phyloP scores from a whole-genome alignment of 2,888 invertebrate species.

The Hecatera dysodea region DNA sequence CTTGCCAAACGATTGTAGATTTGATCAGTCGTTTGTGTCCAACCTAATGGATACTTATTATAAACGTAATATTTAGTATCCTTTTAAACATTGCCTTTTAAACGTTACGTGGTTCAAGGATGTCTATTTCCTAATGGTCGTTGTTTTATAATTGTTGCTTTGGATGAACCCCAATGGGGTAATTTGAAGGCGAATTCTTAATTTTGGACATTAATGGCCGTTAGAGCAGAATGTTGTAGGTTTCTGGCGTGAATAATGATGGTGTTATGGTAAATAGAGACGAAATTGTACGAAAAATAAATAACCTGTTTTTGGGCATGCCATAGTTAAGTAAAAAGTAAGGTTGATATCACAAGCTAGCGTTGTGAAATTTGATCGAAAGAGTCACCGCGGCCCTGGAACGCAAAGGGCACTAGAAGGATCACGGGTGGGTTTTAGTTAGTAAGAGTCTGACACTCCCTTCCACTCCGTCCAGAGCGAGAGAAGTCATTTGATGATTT shows the following conservation, averaged over 20 bases:
- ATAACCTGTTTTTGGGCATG: background rate
- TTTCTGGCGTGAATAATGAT: constrained; percentile 26
- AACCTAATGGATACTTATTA: constrained; percentile 20
- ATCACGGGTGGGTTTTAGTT: too few relatives aligned
- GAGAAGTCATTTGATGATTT: too few relatives aligned
- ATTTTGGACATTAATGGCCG: constrained; percentile 18
- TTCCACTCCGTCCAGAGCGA: too few relatives aligned
- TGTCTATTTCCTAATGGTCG: constrained; percentile 35
- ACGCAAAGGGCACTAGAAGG: too few relatives aligned
- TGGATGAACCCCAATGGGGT: constrained; percentile 6
- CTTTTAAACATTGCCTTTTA: constrained; percentile 34
- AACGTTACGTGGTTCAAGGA: constrained; percentile 38
- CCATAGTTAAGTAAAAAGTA: background rate
- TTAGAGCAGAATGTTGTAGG: constrained; percentile 2
- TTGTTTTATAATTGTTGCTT: constrained; percentile 53
- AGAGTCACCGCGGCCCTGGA: too few relatives aligned
- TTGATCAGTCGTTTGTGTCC: constrained; percentile 17
- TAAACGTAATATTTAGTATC: constrained; percentile 45
- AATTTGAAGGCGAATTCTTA: constrained; percentile 31
- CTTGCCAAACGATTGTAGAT: background rate
- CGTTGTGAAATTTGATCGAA: too few relatives aligned
- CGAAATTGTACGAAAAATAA: background rate
- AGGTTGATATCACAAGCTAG: too few relatives aligned
- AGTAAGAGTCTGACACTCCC: too few relatives aligned
- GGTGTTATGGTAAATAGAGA: background rate